Conservation (phyloP, 2,113 vertebrate genomes). For the Micronisus gabar region DNA sequence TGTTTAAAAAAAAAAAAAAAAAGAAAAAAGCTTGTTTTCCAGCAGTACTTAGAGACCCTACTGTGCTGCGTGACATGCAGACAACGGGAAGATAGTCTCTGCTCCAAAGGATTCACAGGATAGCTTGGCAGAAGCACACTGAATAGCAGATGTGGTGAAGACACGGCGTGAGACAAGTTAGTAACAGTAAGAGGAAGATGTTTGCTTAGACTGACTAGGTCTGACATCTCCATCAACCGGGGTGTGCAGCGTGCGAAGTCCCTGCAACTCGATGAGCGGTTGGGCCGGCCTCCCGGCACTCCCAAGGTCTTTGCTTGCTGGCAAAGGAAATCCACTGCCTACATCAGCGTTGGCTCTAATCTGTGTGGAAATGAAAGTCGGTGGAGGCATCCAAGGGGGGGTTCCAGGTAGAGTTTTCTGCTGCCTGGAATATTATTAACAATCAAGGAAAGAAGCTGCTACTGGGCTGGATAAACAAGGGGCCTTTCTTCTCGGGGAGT, state of each 20-base stretch:
- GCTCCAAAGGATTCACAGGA: not conserved
- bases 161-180: not conserved
- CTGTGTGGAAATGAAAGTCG: not conserved
- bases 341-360: not conserved
- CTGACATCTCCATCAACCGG: not conserved
- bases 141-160: not conserved
- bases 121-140: not conserved
- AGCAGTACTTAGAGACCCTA: not conserved
- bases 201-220: not conserved
- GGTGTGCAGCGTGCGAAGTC: not conserved
- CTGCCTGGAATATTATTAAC: not conserved
- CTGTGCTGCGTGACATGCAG: not conserved
- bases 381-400: not conserved
- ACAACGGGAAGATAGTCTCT: not conserved
- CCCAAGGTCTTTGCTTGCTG: not conserved
- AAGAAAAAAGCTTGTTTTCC: not conserved
- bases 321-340: not conserved
- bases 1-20: not conserved
- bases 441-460: not conserved
- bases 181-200: not conserved
- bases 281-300: not conserved
- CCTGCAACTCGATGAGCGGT: not conserved
- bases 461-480: not conserved
- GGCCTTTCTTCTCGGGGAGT: not conserved
- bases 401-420: not conserved